phyloP scores from a whole-genome alignment of 1,140 invertebrate genomes.

The Pachyrhynchus sulphureomaculatus region DNA sequence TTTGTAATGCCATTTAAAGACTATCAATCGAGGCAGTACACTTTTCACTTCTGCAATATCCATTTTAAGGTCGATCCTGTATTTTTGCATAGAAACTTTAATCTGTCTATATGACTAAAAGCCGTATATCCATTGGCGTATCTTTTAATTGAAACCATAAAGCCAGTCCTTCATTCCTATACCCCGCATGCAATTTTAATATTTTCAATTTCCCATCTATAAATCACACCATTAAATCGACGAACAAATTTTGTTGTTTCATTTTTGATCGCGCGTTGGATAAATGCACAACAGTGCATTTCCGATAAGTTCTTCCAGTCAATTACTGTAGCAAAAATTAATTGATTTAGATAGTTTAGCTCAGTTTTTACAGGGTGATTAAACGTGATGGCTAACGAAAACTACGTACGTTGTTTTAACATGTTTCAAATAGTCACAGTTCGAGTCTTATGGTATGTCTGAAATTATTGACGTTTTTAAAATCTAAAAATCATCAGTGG shows the following conservation, averaged over 20 bases:
- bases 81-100: no score
- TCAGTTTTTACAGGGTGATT: no score
- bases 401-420: no score
- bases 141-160: conserved; percentile 36
- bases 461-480: no score
- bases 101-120: conserved; percentile 18
- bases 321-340: conserved; percentile 23
- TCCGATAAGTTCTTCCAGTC: conserved; percentile 16
- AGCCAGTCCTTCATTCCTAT: conserved; percentile 16
- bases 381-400: no score
- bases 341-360: background rate
- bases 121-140: conserved; percentile 30
- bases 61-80: no score
- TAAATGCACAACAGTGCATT: conserved; percentile 21
- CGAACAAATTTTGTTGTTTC: conserved; percentile 27
- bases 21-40: no score
- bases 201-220: conserved; percentile 32
- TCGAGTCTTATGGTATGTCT: no score
- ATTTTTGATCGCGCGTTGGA: conserved; percentile 25
- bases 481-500: no score
- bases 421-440: no score
- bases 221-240: conserved; percentile 31
- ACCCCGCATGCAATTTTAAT: conserved; percentile 26
- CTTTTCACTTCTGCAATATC: no score
- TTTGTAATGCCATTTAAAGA: no score